Conservation (phyloP, 2,113 vertebrate genomes). For the Triplophysa dalaica region DNA sequence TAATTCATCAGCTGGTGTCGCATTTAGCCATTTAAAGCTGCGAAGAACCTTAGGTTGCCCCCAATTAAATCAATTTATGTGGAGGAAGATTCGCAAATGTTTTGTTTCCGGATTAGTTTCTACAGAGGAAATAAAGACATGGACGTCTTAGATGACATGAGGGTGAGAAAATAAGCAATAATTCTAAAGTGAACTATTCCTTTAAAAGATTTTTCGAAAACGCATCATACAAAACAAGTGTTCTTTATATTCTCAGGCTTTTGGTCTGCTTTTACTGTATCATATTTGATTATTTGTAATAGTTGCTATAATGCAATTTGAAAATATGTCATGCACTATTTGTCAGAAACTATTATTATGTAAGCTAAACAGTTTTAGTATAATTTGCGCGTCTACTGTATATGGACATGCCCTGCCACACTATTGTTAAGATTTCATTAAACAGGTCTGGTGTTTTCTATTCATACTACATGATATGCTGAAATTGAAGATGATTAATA, state of each 20-base stretch:
- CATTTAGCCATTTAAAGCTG: too few relatives aligned
- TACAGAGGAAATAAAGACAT: too few relatives aligned
- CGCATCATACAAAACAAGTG: neutral
- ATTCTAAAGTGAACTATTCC: too few relatives aligned
- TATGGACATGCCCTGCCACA: neutral
- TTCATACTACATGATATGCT: neutral
- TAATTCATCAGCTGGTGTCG: too few relatives aligned
- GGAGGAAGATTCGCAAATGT: too few relatives aligned
- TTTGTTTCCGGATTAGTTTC: too few relatives aligned
- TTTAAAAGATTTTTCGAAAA: conserved; percentile 8
- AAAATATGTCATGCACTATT: neutral
- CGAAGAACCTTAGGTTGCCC: too few relatives aligned
- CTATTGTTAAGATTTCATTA: neutral
- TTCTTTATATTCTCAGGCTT: neutral
- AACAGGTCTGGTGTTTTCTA: neutral
- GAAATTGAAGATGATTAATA: neutral
- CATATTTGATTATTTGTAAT: neutral
- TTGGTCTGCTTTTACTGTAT: neutral
- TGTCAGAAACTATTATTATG: too few relatives aligned
- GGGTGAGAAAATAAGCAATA: too few relatives aligned
- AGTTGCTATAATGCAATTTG: neutral
- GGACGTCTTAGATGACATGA: too few relatives aligned
- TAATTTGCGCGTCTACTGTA: neutral
- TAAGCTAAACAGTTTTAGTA: neutral
- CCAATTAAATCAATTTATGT: too few relatives aligned